Evolutionary conservation across 2,797 vertebrate species (phyloP).

Genomic region (Mormyrops boulengeri): DNA sequence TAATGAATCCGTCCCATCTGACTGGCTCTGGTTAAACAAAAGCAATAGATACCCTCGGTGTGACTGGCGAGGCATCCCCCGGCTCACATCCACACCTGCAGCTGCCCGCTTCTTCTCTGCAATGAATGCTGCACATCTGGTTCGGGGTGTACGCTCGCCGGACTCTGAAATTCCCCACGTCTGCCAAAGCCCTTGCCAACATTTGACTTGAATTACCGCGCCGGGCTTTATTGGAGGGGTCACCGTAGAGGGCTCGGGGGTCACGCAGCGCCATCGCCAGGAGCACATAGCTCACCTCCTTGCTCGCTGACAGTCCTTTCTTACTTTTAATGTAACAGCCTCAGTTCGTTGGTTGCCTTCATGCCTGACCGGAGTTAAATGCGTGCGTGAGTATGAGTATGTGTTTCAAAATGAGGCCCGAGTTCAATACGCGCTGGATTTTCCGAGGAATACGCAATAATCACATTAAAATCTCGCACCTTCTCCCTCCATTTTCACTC

Average conservation of each 20-base stretch:
- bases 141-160: conserved; percentile 39
- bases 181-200: conserved; percentile 45
- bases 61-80: conserved; percentile 50
- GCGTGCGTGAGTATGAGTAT: background rate
- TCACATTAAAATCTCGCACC: background rate
- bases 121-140: conserved; percentile 73
- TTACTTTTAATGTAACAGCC: conserved; percentile 11
- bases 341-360: background rate
- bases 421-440: background rate
- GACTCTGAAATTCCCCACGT: conserved; percentile 37
- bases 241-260: conserved; percentile 49
- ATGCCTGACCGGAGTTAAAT: background rate
- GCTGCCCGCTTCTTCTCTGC: conserved; percentile 65
- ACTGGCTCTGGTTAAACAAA: conserved; percentile 89
- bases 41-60: conserved; percentile 67
- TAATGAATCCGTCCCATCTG: conserved; percentile 86
- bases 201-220: conserved; percentile 70
- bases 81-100: conserved; percentile 78
- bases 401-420: background rate
- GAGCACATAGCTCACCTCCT: conserved; percentile 36
- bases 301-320: background rate
- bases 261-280: conserved; percentile 50
- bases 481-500: background rate
- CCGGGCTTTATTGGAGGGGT: conserved; percentile 65
- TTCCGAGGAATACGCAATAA: background rate